Conservation (phyloP, 2,797 vertebrate genomes). For the Ptychobarbus kaznakovi region DNA sequence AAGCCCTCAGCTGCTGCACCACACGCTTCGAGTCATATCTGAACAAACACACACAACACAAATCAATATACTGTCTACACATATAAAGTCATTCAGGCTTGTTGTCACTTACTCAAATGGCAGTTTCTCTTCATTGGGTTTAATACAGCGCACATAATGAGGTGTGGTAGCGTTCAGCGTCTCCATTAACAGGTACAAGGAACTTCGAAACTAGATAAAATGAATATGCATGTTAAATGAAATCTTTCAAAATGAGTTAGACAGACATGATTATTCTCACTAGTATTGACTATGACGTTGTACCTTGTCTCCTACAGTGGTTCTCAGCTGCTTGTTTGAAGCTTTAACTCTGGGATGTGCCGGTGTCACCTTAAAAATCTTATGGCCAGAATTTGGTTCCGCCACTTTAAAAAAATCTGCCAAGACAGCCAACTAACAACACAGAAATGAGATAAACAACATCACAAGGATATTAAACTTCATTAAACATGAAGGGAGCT, state of each 20-base stretch:
- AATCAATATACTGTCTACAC: neutral
- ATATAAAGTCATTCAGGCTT: neutral
- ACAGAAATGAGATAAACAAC: conserved; percentile 33
- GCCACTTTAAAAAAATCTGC: conserved; percentile 90
- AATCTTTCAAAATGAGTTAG: neutral
- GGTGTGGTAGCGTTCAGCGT: conserved; percentile 95
- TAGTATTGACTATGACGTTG: neutral
- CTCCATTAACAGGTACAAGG: conserved; percentile 92
- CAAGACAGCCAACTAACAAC: conserved; percentile 85
- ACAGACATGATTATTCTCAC: neutral
- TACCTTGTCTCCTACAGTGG: conserved; percentile 95
- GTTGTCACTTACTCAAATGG: conserved; percentile 90
- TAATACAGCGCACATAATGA: conserved; percentile 97
- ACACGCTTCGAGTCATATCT: conserved; percentile 93
- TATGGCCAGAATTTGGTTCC: conserved; percentile 67
- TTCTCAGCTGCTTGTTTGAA: conserved; percentile 89
- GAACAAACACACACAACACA: conserved; percentile 55
- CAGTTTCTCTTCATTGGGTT: conserved; percentile 93
- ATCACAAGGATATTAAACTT: neutral
- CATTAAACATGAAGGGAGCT: neutral
- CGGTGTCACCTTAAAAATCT: conserved; percentile 84
- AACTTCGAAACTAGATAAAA: conserved; percentile 86
- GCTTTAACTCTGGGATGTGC: conserved; percentile 86
- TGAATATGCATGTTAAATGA: neutral
- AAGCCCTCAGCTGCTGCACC: conserved; percentile 94